Percentiles rank a stretch among this genome's conserved stretches.
Evolutionary conservation across 2,888 invertebrate genomes (phyloP).

Genomic region (Dromius quadrimaculatus): DNA sequence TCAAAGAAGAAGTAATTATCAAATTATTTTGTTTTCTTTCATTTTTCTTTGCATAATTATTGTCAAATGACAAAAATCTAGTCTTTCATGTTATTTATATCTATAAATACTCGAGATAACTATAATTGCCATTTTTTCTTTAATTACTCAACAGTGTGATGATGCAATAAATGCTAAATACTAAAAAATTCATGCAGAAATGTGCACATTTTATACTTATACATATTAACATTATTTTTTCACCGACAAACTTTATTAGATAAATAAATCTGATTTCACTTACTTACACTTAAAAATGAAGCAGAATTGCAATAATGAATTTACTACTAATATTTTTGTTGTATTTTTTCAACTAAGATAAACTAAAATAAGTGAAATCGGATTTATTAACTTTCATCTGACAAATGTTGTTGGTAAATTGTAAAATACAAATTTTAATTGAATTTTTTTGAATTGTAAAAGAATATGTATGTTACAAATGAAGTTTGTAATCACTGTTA

Average conservation of each 20-base stretch:
- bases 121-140: slow-evolving; percentile 26
- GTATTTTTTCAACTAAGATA: no score
- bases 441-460: background rate
- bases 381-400: no score
- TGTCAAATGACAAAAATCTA: slow-evolving; percentile 36
- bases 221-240: slow-evolving; percentile 7
- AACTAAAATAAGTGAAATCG: no score
- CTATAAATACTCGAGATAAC: slow-evolving; percentile 34
- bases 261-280: no score
- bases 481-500: slow-evolving; percentile 23
- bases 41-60: slow-evolving; percentile 35
- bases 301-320: no score
- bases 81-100: slow-evolving; percentile 42
- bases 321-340: no score
- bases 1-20: slow-evolving; percentile 42
- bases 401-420: no score
- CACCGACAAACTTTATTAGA: background rate
- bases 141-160: slow-evolving; percentile 26
- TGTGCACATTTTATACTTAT: slow-evolving; percentile 27
- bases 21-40: slow-evolving; percentile 16
- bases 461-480: slow-evolving; percentile 5
- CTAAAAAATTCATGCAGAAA: slow-evolving; percentile 5
- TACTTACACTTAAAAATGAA: no score
- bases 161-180: slow-evolving; percentile 29
- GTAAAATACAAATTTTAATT: slow-evolving; percentile 7